These are phyloP conservation scores for Acromyrmex charruanus DNA, from an alignment of 1,140 invertebrate genomes.

Conservation along the genomic window DNA sequence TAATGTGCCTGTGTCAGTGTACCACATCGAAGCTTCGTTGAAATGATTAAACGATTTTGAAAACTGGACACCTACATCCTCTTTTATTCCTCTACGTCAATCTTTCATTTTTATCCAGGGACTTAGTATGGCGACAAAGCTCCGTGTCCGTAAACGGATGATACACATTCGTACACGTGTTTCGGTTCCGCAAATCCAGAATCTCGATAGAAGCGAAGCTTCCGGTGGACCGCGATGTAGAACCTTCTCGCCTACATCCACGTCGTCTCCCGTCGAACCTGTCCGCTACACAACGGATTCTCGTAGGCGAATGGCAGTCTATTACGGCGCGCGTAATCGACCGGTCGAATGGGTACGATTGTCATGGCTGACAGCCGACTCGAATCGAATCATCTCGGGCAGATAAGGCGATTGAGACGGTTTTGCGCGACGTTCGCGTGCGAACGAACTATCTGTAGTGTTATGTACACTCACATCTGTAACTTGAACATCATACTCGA, in stretches of 20 bases:
- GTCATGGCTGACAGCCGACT: slow-evolving; percentile 72
- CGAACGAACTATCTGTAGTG: slow-evolving; percentile 33
- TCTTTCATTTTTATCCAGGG: not conserved
- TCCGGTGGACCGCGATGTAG: slow-evolving; percentile 29
- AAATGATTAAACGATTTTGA: slow-evolving; percentile 14
- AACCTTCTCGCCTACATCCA: slow-evolving; percentile 64
- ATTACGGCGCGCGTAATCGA: slow-evolving; percentile 73
- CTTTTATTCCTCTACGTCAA: not conserved
- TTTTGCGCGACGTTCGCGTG: slow-evolving; percentile 53
- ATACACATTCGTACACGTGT: slow-evolving; percentile 68
- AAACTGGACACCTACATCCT: not conserved
- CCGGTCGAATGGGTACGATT: slow-evolving; percentile 66
- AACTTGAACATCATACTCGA: slow-evolving; percentile 17
- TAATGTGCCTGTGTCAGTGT: not conserved
- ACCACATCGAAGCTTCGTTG: not conserved
- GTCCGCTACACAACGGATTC: slow-evolving; percentile 69
- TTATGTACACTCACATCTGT: not conserved
- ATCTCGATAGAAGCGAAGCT: slow-evolving; percentile 48
- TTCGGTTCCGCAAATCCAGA: slow-evolving; percentile 65
- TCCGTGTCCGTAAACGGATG: slow-evolving; percentile 38
- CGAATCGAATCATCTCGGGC: slow-evolving; percentile 71
- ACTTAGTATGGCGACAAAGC: not conserved
- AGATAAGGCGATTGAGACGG: slow-evolving; percentile 72
- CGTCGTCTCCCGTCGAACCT: slow-evolving; percentile 60
- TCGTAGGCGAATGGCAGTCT: slow-evolving; percentile 60